A percentile compares a stretch with the other conserved stretches of the same genome.
Conservation (phyloP, 2,113 vertebrate species). For the Anser cygnoides region DNA sequence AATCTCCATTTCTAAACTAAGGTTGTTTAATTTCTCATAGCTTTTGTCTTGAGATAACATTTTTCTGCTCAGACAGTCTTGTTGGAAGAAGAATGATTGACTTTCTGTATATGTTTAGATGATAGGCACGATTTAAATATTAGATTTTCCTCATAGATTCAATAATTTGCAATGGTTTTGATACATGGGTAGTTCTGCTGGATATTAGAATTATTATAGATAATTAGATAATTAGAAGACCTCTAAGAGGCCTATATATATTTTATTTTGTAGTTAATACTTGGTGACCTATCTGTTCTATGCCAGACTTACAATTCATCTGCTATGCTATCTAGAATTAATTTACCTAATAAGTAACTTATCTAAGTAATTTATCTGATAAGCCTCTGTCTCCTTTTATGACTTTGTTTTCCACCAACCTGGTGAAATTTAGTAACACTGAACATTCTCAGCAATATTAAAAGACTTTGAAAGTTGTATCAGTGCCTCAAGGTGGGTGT, state of each 20-base stretch:
- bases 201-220: neutral
- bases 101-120: neutral
- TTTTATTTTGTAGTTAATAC: neutral
- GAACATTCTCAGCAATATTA: neutral
- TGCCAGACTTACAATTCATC: neutral
- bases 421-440: neutral
- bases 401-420: neutral
- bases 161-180: neutral
- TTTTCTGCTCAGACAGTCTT: slow-evolving; percentile 39
- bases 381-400: neutral
- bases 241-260: neutral
- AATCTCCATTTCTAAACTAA: neutral
- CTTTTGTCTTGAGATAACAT: slow-evolving; percentile 15
- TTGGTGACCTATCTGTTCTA: neutral
- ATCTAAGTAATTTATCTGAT: neutral
- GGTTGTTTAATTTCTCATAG: slow-evolving; percentile 5
- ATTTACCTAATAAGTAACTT: neutral
- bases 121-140: neutral
- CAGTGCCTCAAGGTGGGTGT: neutral
- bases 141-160: neutral
- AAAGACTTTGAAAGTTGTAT: neutral
- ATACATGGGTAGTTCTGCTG: neutral
- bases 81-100: neutral
- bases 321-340: neutral
- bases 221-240: neutral